A percentile compares a stretch with the other conserved stretches of the same genome.
Evolutionary conservation across 2,113 vertebrate genomes (phyloP).

Genomic region (Crypturellus undulatus): DNA sequence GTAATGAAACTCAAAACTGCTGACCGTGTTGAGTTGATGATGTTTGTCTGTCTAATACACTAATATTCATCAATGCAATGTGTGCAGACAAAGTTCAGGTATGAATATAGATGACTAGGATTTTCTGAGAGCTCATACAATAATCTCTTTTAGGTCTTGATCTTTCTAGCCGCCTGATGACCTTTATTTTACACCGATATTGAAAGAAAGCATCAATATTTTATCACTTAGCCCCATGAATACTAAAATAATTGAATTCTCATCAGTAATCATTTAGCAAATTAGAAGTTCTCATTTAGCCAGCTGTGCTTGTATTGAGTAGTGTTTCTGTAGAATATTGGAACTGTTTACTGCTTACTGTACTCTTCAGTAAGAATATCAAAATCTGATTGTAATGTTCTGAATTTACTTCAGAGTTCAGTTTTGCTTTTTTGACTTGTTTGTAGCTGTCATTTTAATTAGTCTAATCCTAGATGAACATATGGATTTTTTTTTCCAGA

Average conservation of each 20-base stretch:
- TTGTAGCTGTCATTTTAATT: slow-evolving; percentile 1
- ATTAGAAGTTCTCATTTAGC: slow-evolving; percentile 12
- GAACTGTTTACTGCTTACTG: background rate
- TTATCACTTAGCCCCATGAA: slow-evolving; percentile 50
- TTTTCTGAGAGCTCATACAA: slow-evolving; percentile 66
- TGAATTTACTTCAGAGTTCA: background rate
- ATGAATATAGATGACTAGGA: slow-evolving; percentile 82
- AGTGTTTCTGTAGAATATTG: background rate
- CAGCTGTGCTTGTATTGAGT: background rate
- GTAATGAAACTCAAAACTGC: slow-evolving; percentile 82
- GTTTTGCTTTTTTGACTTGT: background rate
- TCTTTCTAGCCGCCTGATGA: slow-evolving; percentile 66
- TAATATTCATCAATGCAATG: slow-evolving; percentile 79
- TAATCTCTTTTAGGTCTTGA: slow-evolving; percentile 62
- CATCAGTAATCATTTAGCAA: slow-evolving; percentile 47
- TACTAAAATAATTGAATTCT: slow-evolving; percentile 67
- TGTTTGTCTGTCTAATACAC: slow-evolving; percentile 77
- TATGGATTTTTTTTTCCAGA: background rate
- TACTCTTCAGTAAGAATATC: background rate
- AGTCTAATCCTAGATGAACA: background rate
- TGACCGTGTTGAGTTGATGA: slow-evolving; percentile 75
- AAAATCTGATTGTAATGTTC: background rate
- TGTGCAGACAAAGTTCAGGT: slow-evolving; percentile 80
- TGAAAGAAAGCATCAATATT: slow-evolving; percentile 47
- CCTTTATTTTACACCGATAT: slow-evolving; percentile 70